Evolutionary conservation across 2,797 vertebrate genomes (phyloP).

Genomic region (Vireo griseus): DNA sequence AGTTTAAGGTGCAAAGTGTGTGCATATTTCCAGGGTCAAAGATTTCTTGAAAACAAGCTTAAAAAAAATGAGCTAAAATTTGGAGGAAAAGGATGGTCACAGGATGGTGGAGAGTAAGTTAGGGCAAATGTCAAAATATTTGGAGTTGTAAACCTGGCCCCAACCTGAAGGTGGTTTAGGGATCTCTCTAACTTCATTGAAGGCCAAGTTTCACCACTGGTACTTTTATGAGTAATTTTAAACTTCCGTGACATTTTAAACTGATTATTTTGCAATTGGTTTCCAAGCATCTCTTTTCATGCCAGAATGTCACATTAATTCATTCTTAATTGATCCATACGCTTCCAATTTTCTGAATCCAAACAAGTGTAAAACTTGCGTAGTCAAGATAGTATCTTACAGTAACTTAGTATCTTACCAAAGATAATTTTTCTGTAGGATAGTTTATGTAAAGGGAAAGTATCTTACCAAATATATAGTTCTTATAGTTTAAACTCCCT

Average conservation of each 20-base stretch:
- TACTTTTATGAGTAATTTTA: constrained; percentile 29
- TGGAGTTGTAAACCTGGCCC: not conserved
- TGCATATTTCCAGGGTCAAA: not conserved
- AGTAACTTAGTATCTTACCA: not conserved
- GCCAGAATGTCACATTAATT: constrained; percentile 71
- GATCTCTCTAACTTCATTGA: not conserved
- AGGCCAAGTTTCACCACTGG: not conserved
- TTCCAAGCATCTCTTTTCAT: constrained; percentile 57
- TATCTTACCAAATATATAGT: not conserved
- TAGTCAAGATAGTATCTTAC: constrained; percentile 30
- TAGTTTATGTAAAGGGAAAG: not conserved
- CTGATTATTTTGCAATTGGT: constrained; percentile 54
- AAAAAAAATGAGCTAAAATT: not conserved
- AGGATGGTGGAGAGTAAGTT: not conserved
- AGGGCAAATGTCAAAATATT: not conserved
- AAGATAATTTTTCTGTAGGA: not conserved
- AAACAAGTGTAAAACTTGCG: constrained; percentile 58
- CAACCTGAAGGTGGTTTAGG: not conserved
- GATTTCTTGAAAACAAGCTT: not conserved
- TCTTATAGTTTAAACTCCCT: not conserved
- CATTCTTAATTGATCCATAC: constrained; percentile 70
- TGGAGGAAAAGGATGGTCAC: not conserved
- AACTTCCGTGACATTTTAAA: constrained; percentile 54
- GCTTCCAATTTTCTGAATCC: constrained; percentile 69
- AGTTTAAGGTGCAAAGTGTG: not conserved